Evolutionary conservation across 2,888 invertebrate genomes (phyloP).

Genomic region (Andricus curvator): DNA sequence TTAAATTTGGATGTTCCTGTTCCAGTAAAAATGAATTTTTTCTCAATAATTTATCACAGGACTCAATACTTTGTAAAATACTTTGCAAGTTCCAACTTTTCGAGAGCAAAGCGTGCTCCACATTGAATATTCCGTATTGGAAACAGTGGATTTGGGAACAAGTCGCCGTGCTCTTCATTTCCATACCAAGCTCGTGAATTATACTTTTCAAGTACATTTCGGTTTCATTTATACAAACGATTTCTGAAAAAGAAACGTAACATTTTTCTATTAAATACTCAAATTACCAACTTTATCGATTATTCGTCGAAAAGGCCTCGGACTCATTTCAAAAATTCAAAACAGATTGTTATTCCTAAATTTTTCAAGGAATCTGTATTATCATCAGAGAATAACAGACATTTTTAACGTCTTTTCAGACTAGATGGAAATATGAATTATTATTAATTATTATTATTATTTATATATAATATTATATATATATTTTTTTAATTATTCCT

Average conservation of each 20-base stretch:
- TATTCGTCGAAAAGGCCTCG: too few species aligned
- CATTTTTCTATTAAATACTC: background rate
- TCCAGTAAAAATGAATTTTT: conserved; percentile 79
- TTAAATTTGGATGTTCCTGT: conserved; percentile 67
- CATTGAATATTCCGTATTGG: conserved; percentile 89
- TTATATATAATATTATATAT: too few species aligned
- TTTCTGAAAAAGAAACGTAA: conserved; percentile 82
- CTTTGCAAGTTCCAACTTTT: conserved; percentile 90
- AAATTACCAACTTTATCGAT: background rate
- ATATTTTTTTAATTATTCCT: too few species aligned
- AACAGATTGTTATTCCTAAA: too few species aligned
- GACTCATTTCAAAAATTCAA: too few species aligned
- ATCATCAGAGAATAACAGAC: too few species aligned
- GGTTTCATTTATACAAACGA: conserved; percentile 92
- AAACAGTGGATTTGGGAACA: conserved; percentile 90
- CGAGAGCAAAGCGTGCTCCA: conserved; percentile 87
- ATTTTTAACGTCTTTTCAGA: too few species aligned
- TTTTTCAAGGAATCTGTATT: too few species aligned
- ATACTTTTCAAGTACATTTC: conserved; percentile 87
- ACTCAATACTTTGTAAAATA: conserved; percentile 84
- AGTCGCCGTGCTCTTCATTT: conserved; percentile 88
- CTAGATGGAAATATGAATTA: too few species aligned
- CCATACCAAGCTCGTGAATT: conserved; percentile 91
- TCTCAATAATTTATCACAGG: conserved; percentile 80
- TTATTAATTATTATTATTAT: too few species aligned